phyloP scores from a whole-genome alignment of 2,888 invertebrate species.

The Nemotelus nigrinus region DNA sequence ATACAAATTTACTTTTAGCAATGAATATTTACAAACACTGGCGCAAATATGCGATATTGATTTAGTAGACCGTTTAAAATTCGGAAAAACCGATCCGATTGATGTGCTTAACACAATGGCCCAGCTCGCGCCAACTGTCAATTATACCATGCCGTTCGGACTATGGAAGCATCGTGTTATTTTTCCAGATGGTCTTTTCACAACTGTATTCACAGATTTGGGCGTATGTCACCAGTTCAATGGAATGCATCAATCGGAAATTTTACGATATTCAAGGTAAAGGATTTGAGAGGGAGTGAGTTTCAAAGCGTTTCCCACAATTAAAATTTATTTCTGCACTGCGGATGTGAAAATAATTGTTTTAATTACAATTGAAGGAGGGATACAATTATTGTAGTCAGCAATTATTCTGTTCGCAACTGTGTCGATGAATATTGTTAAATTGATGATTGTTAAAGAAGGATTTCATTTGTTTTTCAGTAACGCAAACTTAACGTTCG shows the following conservation, averaged over 20 bases:
- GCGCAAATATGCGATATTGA: conserved; percentile 37
- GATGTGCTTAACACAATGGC: conserved; percentile 31
- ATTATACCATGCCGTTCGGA: conserved; percentile 23
- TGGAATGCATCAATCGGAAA: conserved; percentile 35
- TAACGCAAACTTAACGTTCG: conserved; percentile 1
- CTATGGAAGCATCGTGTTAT: conserved; percentile 19
- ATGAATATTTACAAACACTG: conserved; percentile 35
- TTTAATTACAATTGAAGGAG: too few relatives aligned
- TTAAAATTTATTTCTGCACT: too few relatives aligned
- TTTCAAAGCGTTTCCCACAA: too few relatives aligned
- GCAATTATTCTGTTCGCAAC: too few relatives aligned
- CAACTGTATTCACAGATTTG: conserved; percentile 35
- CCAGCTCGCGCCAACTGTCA: conserved; percentile 18
- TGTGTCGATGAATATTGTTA: background rate
- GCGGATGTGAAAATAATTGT: too few relatives aligned
- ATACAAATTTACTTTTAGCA: background rate
- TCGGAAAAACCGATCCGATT: conserved; percentile 11
- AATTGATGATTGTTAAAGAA: conserved; percentile 6
- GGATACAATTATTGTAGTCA: too few relatives aligned
- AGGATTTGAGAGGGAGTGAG: background rate
- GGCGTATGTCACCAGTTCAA: conserved; percentile 43
- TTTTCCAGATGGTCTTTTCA: conserved; percentile 39
- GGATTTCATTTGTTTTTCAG: conserved; percentile 40
- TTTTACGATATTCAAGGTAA: conserved; percentile 24
- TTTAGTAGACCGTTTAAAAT: conserved; percentile 38